These are phyloP conservation scores for Microtus oregoni DNA, from an alignment of 2,113 vertebrate genomes.

Conservation along the genomic window DNA sequence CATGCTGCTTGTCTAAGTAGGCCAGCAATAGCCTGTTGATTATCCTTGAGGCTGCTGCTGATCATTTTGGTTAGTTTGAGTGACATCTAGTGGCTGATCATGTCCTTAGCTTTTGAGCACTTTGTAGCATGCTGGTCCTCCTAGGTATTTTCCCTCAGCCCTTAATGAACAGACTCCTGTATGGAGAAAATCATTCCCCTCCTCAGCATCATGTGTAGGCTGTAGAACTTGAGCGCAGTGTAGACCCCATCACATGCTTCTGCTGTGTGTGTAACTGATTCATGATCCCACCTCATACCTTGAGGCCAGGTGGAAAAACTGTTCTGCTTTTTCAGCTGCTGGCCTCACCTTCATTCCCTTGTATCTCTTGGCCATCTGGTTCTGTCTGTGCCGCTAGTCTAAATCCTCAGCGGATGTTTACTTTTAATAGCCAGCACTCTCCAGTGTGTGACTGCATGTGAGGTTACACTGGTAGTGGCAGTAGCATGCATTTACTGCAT, in stretches of 20 bases:
- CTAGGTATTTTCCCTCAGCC: background rate
- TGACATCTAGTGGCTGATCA: background rate
- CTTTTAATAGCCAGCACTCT: background rate
- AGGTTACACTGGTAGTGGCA: too few relatives aligned
- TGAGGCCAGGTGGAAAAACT: background rate
- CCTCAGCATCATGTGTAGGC: too few relatives aligned
- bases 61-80: background rate
- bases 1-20: too few relatives aligned
- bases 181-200: background rate
- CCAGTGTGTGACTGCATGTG: background rate
- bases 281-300: background rate
- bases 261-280: background rate
- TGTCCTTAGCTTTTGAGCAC: background rate
- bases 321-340: background rate
- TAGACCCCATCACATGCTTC: background rate
- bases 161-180: background rate
- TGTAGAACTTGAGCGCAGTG: background rate
- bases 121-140: background rate
- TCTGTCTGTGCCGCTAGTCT: background rate
- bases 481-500: background rate
- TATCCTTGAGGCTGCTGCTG: background rate
- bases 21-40: rapidly evolving
- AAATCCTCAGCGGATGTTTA: background rate
- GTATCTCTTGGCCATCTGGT: background rate
- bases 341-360: background rate